Conservation (phyloP, 2,113 vertebrate genomes). For the Cebidichthys violaceus region DNA sequence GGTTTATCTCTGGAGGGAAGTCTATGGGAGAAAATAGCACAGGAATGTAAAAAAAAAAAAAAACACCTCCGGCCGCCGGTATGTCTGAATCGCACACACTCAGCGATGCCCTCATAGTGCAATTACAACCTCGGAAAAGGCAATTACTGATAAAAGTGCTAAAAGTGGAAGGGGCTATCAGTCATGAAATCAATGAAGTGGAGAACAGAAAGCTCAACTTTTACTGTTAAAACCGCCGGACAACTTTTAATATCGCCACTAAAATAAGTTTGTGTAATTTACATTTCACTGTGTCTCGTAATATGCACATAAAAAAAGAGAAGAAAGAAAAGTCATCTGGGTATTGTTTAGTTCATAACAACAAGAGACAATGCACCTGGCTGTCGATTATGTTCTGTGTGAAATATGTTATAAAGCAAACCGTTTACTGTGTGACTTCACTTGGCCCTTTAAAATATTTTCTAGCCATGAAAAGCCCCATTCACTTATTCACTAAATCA, state of each 20-base stretch:
- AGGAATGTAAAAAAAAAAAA: conserved; percentile 12
- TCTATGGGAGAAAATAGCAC: background rate
- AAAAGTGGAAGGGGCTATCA: conserved; percentile 41
- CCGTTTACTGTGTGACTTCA: background rate
- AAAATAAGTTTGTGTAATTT: conserved; percentile 20
- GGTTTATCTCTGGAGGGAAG: background rate
- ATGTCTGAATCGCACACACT: conserved; percentile 8
- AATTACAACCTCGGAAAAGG: conserved; percentile 47
- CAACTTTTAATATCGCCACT: conserved; percentile 41
- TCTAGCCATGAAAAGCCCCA: background rate
- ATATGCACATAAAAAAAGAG: background rate
- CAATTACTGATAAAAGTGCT: conserved; percentile 48
- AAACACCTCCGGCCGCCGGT: background rate
- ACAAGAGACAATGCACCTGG: background rate
- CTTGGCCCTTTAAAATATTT: background rate
- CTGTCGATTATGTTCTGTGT: background rate
- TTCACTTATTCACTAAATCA: background rate
- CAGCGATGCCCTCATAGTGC: conserved; percentile 4
- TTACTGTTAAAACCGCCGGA: background rate
- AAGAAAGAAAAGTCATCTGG: background rate
- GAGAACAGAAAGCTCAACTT: conserved; percentile 35
- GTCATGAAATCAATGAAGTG: conserved; percentile 49
- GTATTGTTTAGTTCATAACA: background rate
- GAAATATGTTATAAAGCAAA: background rate
- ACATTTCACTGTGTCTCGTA: background rate